Evolutionary conservation across 2,797 vertebrate species (phyloP), one percentile per base, ranked within the genome.

Genomic region (Lacerta viridis): DNA sequence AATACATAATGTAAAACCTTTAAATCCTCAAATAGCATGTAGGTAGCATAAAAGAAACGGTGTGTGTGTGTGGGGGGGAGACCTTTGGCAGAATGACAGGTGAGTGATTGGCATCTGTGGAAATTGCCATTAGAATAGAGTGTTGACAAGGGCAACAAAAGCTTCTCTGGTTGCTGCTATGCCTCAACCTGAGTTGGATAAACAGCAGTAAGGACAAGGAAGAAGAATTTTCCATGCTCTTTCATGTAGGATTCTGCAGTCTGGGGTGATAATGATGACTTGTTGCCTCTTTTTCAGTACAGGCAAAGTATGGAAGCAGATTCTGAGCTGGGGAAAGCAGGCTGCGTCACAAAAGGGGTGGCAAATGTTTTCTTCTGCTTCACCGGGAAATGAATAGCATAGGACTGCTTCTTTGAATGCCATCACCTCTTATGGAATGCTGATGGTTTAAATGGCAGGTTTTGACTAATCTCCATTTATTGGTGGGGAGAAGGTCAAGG

Each of bases 311-410:
- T 64, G 64, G 29, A 81, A 46, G 20, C 23, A n/a, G 20, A 66
- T 39, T 78, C 46, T 20, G 79, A 43, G 11, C 27, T 4, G 25
- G 13, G 17, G 41, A 43, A 50, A 82, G 33, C 72, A 86, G 55
- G 46, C 33, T 81, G 43, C 43, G 78, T 55, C 79, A 81, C 55
- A 64, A n/a, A 50, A 39, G 69, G 33, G 33, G 23, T 39, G 50
- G 46, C 69, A 33, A 33, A n/a, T 36, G 25, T 46, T 1, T 5
- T 72, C 41, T 87, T 88, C 46, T 78, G 33, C 29, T 61, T 39
- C 55, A 43, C 27, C 79, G 36, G 59, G 74, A 86, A 86, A 69
- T 91, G 76, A 86, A 7, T 82, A 41, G 61, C 79, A 89, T 78
- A 23, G 23, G 36, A 74, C 39, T 66, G 39, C 39, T 87, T 76